Evolutionary conservation across 2,888 invertebrate species (phyloP), one percentile per base, ranked within the genome.

Genomic region (Stegana nigrithorax): DNA sequence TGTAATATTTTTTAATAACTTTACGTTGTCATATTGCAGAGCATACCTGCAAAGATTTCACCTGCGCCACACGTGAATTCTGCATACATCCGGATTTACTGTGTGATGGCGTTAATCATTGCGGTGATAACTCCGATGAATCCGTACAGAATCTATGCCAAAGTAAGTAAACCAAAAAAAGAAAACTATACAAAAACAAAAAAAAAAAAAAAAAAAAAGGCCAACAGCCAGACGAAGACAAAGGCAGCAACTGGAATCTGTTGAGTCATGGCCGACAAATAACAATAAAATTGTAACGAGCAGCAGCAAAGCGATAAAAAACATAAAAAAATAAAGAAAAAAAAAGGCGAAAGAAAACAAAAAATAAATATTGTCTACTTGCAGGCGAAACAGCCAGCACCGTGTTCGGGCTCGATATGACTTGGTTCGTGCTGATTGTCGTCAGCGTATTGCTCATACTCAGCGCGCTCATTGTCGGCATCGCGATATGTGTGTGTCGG

Each of bases 91-190:
- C 92, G 65, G 95, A 96, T 85, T 89, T 97, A 66, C 90, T 93
- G 74, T 97, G 97, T 87, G 97, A 97, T 87, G 93, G 93, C 63
- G 91, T 96, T 70, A 94, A 95, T 87, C 96, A 97, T 86, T 97
- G 97, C 85, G 95, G 93, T 56, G 96, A 97, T 86, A 94, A 93
- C 70, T 95, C 95, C 56, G 97, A 97, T 83, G 97, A 97, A 87
- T 92, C 92, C 73, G 90, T 92, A 81, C 91, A 92, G 79, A 90
- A 91, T 67, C 89, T 93, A 74, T 97, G 97, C 87, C 91, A 93
- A 86, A 93, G 96, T 96, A 87, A 90, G 91, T 89, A 67, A 27
- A 17, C 2, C 39, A 10, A 14, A 8, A 39, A 39, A n/a, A 5
- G 2, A 39, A 6, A 39, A 39, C 4, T 39, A 10, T 39, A 10